Percentiles rank a stretch among this genome's conserved stretches.
phyloP scores from a whole-genome alignment of 2,888 invertebrate genomes.

The Ashinkailepas kermadecensis region DNA sequence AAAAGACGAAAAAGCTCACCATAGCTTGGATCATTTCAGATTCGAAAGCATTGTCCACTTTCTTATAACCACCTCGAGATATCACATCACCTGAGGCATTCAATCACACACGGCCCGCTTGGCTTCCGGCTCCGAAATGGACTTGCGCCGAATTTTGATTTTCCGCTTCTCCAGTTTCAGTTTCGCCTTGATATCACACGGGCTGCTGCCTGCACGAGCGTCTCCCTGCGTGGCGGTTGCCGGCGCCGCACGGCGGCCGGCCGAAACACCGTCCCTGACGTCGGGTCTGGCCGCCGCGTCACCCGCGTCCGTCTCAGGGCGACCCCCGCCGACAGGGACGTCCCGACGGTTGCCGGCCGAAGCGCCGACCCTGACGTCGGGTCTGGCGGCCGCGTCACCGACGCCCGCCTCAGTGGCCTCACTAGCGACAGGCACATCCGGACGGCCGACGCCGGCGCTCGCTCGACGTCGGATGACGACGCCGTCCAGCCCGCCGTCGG shows the following conservation, averaged over 20 bases:
- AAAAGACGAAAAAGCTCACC: no score
- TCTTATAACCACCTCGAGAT: no score
- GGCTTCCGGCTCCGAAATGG: background rate
- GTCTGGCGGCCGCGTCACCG: background rate
- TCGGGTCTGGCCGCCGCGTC: background rate
- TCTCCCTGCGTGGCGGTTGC: background rate
- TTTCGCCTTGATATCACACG: background rate
- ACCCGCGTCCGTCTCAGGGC: background rate
- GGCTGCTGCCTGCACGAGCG: background rate
- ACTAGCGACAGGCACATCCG: background rate
- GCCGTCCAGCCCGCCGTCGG: background rate
- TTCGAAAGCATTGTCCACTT: no score
- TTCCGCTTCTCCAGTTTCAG: constrained; percentile 2
- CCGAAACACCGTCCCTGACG: background rate
- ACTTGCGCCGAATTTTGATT: background rate
- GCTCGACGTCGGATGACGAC: background rate
- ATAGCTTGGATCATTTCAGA: no score
- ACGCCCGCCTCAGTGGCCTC: background rate
- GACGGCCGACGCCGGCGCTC: background rate
- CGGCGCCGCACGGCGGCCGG: background rate
- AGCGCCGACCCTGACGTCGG: no score
- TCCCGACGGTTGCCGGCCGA: no score
- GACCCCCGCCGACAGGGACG: no score
- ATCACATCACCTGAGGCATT: no score
- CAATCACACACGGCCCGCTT: background rate